phyloP scores from a whole-genome alignment of 2,797 vertebrate genomes.

The Hydrolagus colliei region DNA sequence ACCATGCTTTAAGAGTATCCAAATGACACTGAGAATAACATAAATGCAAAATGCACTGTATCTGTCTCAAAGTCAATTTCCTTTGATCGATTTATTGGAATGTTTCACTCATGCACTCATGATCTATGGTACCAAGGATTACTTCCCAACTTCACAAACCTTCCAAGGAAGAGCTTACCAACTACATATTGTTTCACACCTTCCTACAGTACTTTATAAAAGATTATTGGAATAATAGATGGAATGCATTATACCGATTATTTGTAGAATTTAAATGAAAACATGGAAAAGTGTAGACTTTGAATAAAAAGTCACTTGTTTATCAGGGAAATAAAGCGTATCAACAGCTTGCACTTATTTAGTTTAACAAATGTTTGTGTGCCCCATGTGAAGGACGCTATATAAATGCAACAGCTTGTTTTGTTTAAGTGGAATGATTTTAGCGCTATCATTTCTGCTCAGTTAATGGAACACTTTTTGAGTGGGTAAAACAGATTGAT shows the following conservation, averaged over 20 bases:
- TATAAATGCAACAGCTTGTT: not conserved
- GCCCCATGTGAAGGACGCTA: too few relatives aligned
- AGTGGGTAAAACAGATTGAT: not conserved
- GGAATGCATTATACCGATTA: not conserved
- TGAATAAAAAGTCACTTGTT: not conserved
- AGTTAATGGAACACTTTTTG: too few relatives aligned
- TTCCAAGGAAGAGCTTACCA: too few relatives aligned
- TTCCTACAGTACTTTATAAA: not conserved
- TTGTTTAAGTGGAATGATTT: not conserved
- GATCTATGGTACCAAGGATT: too few relatives aligned
- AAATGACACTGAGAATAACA: too few relatives aligned
- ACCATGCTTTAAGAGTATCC: too few relatives aligned
- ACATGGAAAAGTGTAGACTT: not conserved
- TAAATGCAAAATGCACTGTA: too few relatives aligned
- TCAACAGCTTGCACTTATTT: not conserved
- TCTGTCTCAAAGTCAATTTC: too few relatives aligned
- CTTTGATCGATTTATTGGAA: too few relatives aligned
- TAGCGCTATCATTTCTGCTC: not conserved
- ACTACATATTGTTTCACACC: too few relatives aligned
- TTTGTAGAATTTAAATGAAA: not conserved
- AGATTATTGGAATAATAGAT: not conserved
- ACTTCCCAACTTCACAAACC: too few relatives aligned
- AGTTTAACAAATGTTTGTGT: not conserved
- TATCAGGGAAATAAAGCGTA: not conserved
- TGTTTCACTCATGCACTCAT: too few relatives aligned